Evolutionary conservation across 2,113 vertebrate species (phyloP).

Genomic region (Pseudorhombus dupliciocellatus): DNA sequence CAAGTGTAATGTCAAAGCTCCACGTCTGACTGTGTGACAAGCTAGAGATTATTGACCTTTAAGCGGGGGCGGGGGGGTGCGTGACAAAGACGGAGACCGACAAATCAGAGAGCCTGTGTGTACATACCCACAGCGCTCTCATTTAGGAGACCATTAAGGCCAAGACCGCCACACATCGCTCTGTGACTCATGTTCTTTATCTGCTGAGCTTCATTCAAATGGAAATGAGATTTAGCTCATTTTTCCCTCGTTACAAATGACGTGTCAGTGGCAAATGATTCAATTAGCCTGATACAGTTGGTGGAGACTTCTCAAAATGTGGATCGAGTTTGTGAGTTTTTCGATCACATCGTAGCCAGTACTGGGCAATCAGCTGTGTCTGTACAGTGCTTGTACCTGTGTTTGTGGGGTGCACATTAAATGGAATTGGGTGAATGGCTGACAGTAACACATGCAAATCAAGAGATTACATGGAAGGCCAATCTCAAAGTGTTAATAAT

Average conservation of each 20-base stretch:
- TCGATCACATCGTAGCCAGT: not conserved
- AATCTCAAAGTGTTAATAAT: slow-evolving; percentile 63
- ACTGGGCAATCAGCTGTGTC: not conserved
- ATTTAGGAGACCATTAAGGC: slow-evolving; percentile 65
- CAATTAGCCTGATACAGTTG: slow-evolving; percentile 58
- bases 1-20: slow-evolving; percentile 21
- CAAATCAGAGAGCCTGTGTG: slow-evolving; percentile 35
- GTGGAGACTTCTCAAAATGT: slow-evolving; percentile 23
- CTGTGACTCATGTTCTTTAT: slow-evolving; percentile 69
- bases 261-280: slow-evolving; percentile 66
- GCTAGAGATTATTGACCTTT: slow-evolving; percentile 70
- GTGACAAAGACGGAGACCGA: slow-evolving; percentile 22
- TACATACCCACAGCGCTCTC: slow-evolving; percentile 34
- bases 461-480: slow-evolving; percentile 62
- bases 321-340: slow-evolving; percentile 17
- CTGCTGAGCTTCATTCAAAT: slow-evolving; percentile 61
- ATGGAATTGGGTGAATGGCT: slow-evolving; percentile 36
- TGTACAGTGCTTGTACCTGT: not conserved
- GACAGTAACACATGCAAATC: slow-evolving; percentile 73
- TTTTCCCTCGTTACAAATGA: slow-evolving; percentile 63
- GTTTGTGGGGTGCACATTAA: slow-evolving; percentile 33
- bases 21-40: slow-evolving; percentile 50
- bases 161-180: slow-evolving; percentile 20
- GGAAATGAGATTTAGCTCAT: slow-evolving; percentile 68
- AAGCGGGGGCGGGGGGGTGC: slow-evolving; percentile 23